Evolutionary conservation across 2,797 vertebrate species (phyloP).

Genomic region (Mormyrus proboscirostris): DNA sequence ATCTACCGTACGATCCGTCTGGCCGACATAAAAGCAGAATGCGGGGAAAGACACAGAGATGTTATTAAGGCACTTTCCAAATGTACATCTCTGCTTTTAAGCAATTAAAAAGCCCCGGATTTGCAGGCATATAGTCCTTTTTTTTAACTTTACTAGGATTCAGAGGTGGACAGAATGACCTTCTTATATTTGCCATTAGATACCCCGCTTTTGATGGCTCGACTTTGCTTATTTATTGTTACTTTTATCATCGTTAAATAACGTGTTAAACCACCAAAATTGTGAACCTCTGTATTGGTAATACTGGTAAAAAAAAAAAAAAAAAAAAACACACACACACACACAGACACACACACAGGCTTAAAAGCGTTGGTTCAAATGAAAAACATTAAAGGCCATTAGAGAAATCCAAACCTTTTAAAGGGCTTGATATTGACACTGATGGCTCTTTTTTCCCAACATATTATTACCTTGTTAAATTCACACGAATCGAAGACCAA

Average conservation of each 20-base stretch:
- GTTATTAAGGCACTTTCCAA: not conserved
- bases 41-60: not conserved
- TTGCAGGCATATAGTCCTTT: not conserved
- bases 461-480: conserved; percentile 32
- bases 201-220: not conserved
- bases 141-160: not conserved
- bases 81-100: not conserved
- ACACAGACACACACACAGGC: not conserved
- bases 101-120: not conserved
- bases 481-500: conserved; percentile 22
- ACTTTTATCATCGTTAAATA: conserved; percentile 9
- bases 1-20: not conserved
- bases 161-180: not conserved
- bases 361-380: conserved; percentile 31
- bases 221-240: not conserved
- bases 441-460: conserved; percentile 20
- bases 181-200: not conserved
- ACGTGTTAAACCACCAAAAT: conserved; percentile 17
- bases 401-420: conserved; percentile 27
- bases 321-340: not conserved
- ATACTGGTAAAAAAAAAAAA: not conserved
- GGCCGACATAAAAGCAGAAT: not conserved
- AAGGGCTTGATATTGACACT: not conserved
- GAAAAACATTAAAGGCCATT: conserved; percentile 33
- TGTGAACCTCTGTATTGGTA: conserved; percentile 19